phyloP scores from a whole-genome alignment of 2,888 invertebrate species.

The Pterostichus madidus region DNA sequence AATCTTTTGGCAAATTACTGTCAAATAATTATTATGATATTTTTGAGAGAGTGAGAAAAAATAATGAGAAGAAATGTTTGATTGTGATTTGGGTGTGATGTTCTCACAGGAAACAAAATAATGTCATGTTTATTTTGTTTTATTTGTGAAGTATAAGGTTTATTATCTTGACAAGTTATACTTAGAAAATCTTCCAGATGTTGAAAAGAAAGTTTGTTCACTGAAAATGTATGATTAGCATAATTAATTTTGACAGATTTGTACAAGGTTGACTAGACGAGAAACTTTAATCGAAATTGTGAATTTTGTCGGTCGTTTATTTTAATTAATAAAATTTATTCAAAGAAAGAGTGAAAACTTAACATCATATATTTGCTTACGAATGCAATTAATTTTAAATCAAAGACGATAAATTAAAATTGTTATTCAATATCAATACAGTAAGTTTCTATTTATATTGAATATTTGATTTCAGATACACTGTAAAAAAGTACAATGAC shows the following conservation, averaged over 20 bases:
- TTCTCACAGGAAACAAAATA: constrained; percentile 32
- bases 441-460: too few species aligned
- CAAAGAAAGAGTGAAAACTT: background rate
- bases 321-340: background rate
- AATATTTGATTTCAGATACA: too few species aligned
- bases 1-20: background rate
- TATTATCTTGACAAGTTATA: background rate
- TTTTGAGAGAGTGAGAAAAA: background rate
- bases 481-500: too few species aligned
- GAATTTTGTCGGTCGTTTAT: background rate
- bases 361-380: too few species aligned
- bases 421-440: too few species aligned
- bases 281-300: background rate
- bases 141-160: background rate
- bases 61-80: background rate
- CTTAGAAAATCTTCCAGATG: constrained; percentile 3
- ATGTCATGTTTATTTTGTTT: background rate
- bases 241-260: background rate
- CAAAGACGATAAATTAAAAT: too few species aligned
- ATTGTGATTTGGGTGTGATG: background rate
- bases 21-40: background rate
- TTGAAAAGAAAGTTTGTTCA: background rate
- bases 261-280: background rate
- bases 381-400: too few species aligned
- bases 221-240: constrained; percentile 15